Evolutionary conservation across 2,797 vertebrate genomes (phyloP).

Genomic region (Antrozous pallidus): DNA sequence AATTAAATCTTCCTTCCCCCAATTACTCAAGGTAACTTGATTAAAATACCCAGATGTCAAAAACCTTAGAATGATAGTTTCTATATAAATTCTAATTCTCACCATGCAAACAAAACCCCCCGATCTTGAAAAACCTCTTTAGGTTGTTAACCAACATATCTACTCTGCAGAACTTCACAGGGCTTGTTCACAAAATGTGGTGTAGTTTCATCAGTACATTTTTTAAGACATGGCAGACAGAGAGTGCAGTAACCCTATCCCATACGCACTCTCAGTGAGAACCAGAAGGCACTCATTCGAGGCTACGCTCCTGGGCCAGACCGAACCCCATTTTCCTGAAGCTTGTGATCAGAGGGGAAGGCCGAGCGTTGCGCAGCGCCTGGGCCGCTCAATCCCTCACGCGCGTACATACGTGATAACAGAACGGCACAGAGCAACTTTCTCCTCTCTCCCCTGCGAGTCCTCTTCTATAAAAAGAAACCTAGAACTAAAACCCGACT

Average conservation of each 20-base stretch:
- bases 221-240: not conserved
- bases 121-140: not conserved
- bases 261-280: not conserved
- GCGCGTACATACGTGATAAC: not conserved
- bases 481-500: slow-evolving; percentile 67
- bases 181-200: not conserved
- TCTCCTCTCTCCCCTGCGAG: slow-evolving; percentile 29
- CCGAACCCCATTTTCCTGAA: not conserved
- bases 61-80: not conserved
- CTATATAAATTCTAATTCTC: not conserved
- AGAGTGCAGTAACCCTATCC: not conserved
- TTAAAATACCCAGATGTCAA: slow-evolving; percentile 6
- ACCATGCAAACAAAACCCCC: not conserved
- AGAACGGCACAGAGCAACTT: not conserved
- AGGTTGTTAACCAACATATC: not conserved
- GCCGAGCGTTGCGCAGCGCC: not conserved
- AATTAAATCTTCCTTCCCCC: not conserved
- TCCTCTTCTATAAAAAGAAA: slow-evolving; percentile 73
- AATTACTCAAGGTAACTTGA: slow-evolving; percentile 18
- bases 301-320: not conserved
- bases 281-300: not conserved
- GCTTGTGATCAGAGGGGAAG: not conserved
- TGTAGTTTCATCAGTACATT: not conserved
- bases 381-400: not conserved
- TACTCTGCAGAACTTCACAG: not conserved